phyloP scores from a whole-genome alignment of 2,797 vertebrate genomes.

The Rhincodon typus region DNA sequence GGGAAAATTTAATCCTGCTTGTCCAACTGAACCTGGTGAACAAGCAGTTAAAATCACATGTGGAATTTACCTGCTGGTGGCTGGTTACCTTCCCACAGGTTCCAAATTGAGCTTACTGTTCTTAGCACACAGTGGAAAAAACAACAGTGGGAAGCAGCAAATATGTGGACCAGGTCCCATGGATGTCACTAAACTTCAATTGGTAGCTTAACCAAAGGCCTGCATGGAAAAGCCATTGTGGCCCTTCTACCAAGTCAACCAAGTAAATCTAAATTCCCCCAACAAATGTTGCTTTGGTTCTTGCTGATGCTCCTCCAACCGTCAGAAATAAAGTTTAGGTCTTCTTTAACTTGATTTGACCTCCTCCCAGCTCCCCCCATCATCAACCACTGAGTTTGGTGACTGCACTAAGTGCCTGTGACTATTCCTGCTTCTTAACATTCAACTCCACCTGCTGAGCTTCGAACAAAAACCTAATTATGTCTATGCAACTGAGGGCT shows the following conservation, averaged over 20 bases:
- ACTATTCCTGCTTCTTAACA: background rate
- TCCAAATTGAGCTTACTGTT: background rate
- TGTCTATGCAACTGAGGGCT: background rate
- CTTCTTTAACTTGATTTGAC: background rate
- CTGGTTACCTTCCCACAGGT: background rate
- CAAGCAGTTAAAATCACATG: background rate
- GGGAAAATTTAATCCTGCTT: background rate
- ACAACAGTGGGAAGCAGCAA: background rate
- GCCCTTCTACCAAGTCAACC: background rate
- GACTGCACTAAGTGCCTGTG: background rate
- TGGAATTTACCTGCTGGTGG: background rate
- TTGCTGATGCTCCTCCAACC: background rate
- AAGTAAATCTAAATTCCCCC: background rate
- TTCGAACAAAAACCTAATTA: background rate
- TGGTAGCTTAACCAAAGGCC: background rate
- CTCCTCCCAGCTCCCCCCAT: background rate
- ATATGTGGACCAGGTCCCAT: background rate
- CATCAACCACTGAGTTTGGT: background rate
- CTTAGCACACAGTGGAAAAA: background rate
- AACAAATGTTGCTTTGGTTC: background rate
- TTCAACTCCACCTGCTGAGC: background rate
- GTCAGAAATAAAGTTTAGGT: background rate
- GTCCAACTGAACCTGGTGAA: background rate
- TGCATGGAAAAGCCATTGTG: background rate
- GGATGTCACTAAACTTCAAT: background rate